These are phyloP conservation scores for Paradoxurus hermaphroditus DNA, from an alignment of 2,113 vertebrate genomes.

Conservation along the genomic window DNA sequence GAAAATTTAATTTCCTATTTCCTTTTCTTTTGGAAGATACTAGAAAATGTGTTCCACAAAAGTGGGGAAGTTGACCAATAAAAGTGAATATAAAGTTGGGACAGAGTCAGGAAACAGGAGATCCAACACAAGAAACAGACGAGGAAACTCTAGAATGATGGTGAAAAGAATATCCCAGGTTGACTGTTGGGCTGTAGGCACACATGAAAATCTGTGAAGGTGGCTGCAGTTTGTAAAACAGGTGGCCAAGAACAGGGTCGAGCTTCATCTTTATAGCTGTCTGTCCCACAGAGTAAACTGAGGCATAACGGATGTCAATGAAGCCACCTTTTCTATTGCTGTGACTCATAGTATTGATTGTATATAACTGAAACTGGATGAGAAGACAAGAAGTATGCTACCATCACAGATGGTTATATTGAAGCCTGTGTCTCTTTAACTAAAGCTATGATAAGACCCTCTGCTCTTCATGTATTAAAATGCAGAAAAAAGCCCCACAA, in stretches of 20 bases:
- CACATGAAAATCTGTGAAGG: not conserved
- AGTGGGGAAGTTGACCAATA: not conserved
- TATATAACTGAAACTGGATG: too few species aligned
- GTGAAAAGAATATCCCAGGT: not conserved
- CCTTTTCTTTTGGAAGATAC: not conserved
- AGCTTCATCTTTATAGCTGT: not conserved
- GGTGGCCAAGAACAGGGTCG: not conserved
- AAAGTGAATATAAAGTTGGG: not conserved
- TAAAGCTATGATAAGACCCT: not conserved
- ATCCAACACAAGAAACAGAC: not conserved
- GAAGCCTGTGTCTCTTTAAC: not conserved
- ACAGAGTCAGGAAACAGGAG: not conserved
- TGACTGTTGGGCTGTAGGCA: not conserved
- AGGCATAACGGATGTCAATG: not conserved
- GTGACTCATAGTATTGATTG: not conserved
- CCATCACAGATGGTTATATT: not conserved
- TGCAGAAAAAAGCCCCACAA: not conserved
- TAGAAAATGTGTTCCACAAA: not conserved
- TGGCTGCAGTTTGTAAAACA: not conserved
- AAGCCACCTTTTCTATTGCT: not conserved
- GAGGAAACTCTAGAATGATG: not conserved
- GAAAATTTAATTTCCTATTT: not conserved
- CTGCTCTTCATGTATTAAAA: not conserved
- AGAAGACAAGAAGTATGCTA: not conserved
- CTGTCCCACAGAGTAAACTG: not conserved